Evolutionary conservation across 2,888 invertebrate species (phyloP), one percentile per base, ranked within the genome.

Genomic region (Lacanobia oleracea): DNA sequence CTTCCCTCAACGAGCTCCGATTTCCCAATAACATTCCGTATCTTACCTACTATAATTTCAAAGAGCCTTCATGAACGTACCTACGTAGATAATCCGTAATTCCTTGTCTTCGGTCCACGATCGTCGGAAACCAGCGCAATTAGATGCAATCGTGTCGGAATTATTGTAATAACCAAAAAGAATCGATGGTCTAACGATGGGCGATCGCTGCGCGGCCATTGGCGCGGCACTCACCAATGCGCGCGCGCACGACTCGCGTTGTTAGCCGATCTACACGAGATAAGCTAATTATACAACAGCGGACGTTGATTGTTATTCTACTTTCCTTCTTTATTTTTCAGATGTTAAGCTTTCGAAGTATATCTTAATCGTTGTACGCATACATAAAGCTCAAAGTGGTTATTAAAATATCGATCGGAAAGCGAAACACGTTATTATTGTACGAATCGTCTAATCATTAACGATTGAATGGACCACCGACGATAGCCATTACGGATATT

Each of bases 151-250:
- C 94, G 94, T 93, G 93, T 91, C 87, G 92, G 91, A 95, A 95
- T 96, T 95, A 96, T 96, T 95, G 93, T 96, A 95, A 95, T 96
- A 94, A 96, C 93, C 91, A 92, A 95, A 95, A 95, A 95, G 92
- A 95, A 95, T 95, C 92, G 93, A 94, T 94, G 88, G 85, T 92
- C 91, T 92, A 93, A 93, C 93, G 91, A 93, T 90, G 91, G 89
- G 86, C 88, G 92, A 91, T 91, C 88, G 92, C 84, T 82, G 93
- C 86, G 75, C 90, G 87, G 90, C 91, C 88, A 96, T 95, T 96
- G 96, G 96, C 89, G 90, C 90, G 89, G 87, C 86, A 88, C 88
- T 89, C 91, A 88, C 96, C 96, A 95, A 95, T 96, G 93, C 94
- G 93, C 93, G 90, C 85, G 93, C 94, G 93, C 94, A 91, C 91